Base-by-base conservation (phyloP, 2,113 vertebrate genomes). In the Odontesthes bonariensis region DNA sequence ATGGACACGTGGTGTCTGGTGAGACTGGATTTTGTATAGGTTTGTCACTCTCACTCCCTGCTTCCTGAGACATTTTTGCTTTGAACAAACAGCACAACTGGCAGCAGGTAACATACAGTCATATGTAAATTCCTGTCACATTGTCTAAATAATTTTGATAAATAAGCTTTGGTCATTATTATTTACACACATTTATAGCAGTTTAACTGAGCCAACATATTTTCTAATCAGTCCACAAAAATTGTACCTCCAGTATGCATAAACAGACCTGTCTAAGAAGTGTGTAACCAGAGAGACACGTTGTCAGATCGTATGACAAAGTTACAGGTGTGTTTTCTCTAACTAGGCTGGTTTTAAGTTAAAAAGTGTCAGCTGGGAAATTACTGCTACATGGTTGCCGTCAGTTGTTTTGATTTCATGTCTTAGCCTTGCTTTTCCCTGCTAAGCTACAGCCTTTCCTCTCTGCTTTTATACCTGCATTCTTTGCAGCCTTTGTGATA, bases 401-500 rank as follows among this genome's bases (percentile, higher is more conserved):
- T 4, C 56, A 40, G 35, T 69, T 85, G 56, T 72, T 77, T 80
- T 52, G 76, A 27, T 81, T 76, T 63, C 27, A 16, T 56, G 70
- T 47, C 42, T 38, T 31, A 33, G 51, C 31, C 0, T 27, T 31
- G n/a, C 35, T 66, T 75, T 66, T 67, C 58, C 56, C 33, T 22
- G 38, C 62, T 46, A 57, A 79, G 40, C n/a, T 6, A 33, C 62
- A n/a, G 47, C 5, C 38, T 56, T 73, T 77, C 75, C 67, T 56
- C 40, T 22, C 32, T 8, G 27, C 54, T 56, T 84, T 67, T 22
- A 71, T 76, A 68, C 47, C 23, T 69, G 52, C 46, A 17, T 73
- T 67, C 35, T 49, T 75, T 46, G 20, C 54, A 54, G 42, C 33
- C 35, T 82, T 77, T 84, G 69, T 86, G 75, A 77, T 81, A 59